Base-by-base conservation (phyloP, 1,140 invertebrate genomes). In the Procambarus clarkii region DNA sequence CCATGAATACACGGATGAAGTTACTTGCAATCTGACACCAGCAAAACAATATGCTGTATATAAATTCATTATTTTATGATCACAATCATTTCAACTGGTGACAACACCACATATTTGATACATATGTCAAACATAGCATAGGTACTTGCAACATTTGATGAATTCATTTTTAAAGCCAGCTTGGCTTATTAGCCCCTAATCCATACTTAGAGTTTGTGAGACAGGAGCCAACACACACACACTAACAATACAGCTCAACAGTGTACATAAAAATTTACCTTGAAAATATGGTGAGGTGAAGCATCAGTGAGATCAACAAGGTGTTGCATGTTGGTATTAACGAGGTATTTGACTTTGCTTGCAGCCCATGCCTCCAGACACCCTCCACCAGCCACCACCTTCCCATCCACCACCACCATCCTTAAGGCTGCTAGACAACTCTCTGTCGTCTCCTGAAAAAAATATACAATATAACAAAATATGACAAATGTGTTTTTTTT, bases 391-490 rank as follows among this genome's bases (percentile, higher is more conserved):
- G 82, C 76, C 69, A 91, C 89, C 71, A 91, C 71, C n/a, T 85
- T 85, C 15, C 89, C 82, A 71, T 91, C 89, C 24, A 91, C 89
- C 74, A 91, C 89, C 24, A 78, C 83, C 89, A 91, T 91, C 13
- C 83, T 71, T 54, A 91, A 18, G n/a, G 82, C 89, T 64, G 89
- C 89, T 54, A 91, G 83, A 18, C 89, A 91, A 79, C 89, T 91
- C 81, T 91, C 82, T 21, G 60, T 58, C 8, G 77, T 85, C 24
- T 91, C 89, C 89, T 91, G 83, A 48, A 85, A 44, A 69, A 34
- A 64, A 21, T 21, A 64, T 64, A 18, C 54, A 9, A 13, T 58
- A 58, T 58, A 34, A 1, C 34, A 34, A 34, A 34, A 34, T 34
- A 34, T 34, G 34, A 34, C 34, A 34, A 34, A 34, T 34, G 34